phyloP scores from a whole-genome alignment of 2,113 vertebrate species.

The Ahaetulla prasina region DNA sequence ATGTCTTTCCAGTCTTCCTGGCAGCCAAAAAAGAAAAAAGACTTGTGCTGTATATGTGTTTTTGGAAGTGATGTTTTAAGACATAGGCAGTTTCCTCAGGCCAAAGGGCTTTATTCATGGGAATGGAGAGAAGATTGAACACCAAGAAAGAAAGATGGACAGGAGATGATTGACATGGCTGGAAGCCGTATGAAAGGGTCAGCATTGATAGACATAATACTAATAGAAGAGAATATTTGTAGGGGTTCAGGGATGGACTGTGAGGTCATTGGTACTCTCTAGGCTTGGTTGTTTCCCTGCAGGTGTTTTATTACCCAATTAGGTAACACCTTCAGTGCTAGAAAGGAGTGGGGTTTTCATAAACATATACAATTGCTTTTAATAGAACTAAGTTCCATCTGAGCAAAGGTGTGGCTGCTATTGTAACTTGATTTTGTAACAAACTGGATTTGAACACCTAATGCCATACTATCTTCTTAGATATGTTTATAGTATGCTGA shows the following conservation, averaged over 20 bases:
- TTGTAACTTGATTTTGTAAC: fast-evolving
- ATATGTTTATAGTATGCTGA: not conserved
- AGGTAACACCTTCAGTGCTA: not conserved
- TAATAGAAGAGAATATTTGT: not conserved
- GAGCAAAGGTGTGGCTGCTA: not conserved
- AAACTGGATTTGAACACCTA: too few relatives aligned
- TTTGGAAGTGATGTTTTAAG: not conserved
- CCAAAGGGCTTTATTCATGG: not conserved
- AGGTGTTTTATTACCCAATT: not conserved
- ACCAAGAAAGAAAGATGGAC: not conserved
- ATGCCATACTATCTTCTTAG: fast-evolving
- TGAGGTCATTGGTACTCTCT: not conserved
- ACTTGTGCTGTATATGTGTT: not conserved
- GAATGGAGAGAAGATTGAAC: not conserved
- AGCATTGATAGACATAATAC: slow-evolving; percentile 4
- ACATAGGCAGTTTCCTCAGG: not conserved
- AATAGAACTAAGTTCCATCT: not conserved
- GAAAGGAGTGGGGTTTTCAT: not conserved
- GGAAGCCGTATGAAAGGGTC: not conserved
- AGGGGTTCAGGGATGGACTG: not conserved
- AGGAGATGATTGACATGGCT: not conserved
- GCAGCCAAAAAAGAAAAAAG: not conserved
- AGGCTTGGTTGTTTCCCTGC: not conserved
- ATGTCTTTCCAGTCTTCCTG: not conserved
- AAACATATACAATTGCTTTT: not conserved